These are phyloP conservation scores for Pycnonotus jocosus DNA, from an alignment of 2,113 vertebrate species.

Conservation along the genomic window DNA sequence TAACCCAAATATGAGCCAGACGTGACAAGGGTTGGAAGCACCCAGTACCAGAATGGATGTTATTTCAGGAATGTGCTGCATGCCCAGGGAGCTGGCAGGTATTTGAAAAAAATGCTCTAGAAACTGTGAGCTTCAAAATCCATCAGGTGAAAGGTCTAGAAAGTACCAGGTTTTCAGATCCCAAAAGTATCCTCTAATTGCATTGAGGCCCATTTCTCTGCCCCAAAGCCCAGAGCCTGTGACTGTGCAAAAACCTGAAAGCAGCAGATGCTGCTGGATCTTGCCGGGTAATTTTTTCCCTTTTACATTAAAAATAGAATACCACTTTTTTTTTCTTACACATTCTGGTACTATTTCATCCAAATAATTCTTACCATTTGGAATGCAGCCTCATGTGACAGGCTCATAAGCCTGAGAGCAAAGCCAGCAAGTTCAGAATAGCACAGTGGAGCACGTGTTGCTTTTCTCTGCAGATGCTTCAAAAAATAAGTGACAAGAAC, in stretches of 20 bases:
- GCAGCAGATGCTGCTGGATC: neutral
- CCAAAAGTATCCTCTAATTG: neutral
- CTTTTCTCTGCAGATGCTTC: neutral
- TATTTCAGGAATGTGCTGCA: neutral
- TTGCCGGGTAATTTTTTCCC: neutral
- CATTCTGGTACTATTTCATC: neutral
- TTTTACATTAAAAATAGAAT: slow-evolving; percentile 4
- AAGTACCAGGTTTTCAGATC: neutral
- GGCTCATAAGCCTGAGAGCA: neutral
- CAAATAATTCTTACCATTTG: neutral
- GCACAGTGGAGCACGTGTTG: neutral
- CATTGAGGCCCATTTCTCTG: neutral
- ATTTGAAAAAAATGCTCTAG: neutral
- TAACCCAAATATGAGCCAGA: neutral
- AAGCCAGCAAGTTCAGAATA: neutral
- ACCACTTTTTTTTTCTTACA: neutral
- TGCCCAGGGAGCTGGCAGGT: neutral
- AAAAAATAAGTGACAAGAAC: neutral
- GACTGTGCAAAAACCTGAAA: neutral
- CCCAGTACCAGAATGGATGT: no score
- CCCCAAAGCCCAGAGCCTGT: neutral
- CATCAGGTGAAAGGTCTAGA: neutral
- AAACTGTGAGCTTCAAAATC: neutral
- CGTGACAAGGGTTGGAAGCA: accelerated
- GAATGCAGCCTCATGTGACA: neutral